These are phyloP conservation scores for Deilephila porcellus DNA, from an alignment of 2,888 invertebrate genomes.

Conservation along the genomic window DNA sequence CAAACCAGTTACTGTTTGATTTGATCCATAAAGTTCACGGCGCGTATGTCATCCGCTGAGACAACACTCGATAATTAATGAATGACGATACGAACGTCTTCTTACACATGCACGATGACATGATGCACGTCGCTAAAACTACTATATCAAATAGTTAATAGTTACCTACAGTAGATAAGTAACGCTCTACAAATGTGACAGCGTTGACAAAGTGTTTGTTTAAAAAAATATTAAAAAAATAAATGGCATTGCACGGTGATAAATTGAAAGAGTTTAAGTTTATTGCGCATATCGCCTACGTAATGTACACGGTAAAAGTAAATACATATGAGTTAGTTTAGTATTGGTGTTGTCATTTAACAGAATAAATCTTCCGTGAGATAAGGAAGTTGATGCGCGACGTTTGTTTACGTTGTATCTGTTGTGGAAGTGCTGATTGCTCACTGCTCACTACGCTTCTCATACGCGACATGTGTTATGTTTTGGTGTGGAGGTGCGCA, in stretches of 20 bases:
- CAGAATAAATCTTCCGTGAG: slow-evolving; percentile 63
- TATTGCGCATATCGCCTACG: slow-evolving; percentile 21
- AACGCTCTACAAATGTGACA: not conserved
- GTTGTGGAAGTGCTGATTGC: slow-evolving; percentile 49
- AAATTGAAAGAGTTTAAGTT: slow-evolving; percentile 23
- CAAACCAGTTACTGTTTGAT: slow-evolving; percentile 46
- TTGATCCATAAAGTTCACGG: slow-evolving; percentile 38
- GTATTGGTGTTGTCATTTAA: slow-evolving; percentile 50
- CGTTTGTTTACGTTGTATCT: slow-evolving; percentile 55
- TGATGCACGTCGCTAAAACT: not conserved
- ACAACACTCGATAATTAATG: slow-evolving; percentile 32
- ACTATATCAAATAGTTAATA: slow-evolving; percentile 5
- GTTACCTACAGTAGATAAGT: slow-evolving; percentile 6
- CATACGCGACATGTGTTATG: slow-evolving; percentile 44
- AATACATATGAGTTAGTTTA: slow-evolving; percentile 31
- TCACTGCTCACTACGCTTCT: slow-evolving; percentile 42
- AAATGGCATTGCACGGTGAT: slow-evolving; percentile 25
- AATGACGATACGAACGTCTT: slow-evolving; percentile 13
- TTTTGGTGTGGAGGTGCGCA: slow-evolving; percentile 19
- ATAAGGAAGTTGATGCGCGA: slow-evolving; percentile 66
- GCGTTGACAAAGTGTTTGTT: slow-evolving; percentile 14
- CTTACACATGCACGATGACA: slow-evolving; percentile 15
- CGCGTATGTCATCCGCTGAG: slow-evolving; percentile 38
- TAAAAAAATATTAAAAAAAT: slow-evolving; percentile 21
- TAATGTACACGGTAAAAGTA: slow-evolving; percentile 22